phyloP scores from a whole-genome alignment of 2,113 vertebrate species.

The Felis chaus region DNA sequence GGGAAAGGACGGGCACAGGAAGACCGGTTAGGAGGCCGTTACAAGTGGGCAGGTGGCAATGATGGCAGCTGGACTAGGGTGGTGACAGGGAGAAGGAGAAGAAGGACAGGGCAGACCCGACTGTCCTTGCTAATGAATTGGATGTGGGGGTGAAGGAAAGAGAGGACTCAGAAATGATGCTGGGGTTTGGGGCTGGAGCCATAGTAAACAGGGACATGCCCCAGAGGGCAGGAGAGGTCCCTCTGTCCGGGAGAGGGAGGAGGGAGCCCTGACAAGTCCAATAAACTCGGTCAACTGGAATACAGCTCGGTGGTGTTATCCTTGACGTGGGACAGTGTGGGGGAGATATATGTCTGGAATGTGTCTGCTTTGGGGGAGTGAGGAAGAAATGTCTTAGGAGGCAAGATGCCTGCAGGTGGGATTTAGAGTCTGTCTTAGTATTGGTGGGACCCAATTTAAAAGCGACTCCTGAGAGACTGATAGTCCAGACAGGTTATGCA shows the following conservation, averaged over 20 bases:
- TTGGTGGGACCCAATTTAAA: not conserved
- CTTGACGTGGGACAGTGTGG: not conserved
- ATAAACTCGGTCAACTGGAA: not conserved
- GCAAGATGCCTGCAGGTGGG: not conserved
- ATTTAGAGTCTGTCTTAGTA: not conserved
- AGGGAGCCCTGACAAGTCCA: not conserved
- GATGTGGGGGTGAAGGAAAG: not conserved
- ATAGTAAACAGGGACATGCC: not conserved
- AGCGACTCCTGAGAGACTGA: not conserved
- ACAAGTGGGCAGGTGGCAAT: not conserved
- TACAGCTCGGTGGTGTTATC: not conserved
- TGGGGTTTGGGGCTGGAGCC: not conserved
- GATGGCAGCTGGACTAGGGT: not conserved
- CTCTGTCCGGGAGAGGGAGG: not conserved
- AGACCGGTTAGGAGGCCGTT: not conserved
- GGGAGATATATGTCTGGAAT: conserved; percentile 41
- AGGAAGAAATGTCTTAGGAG: conserved; percentile 47
- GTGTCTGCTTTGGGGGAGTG: not conserved
- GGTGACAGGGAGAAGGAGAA: not conserved
- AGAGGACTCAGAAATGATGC: not conserved
- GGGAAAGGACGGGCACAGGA: not conserved
- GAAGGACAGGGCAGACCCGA: not conserved
- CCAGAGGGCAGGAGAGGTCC: not conserved
- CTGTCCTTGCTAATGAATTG: not conserved
- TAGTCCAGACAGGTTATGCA: not conserved